Percentiles rank a stretch among this genome's conserved stretches.
These are phyloP conservation scores for Sceloporus undulatus DNA, from an alignment of 2,113 vertebrate genomes.

Conservation along the genomic window DNA sequence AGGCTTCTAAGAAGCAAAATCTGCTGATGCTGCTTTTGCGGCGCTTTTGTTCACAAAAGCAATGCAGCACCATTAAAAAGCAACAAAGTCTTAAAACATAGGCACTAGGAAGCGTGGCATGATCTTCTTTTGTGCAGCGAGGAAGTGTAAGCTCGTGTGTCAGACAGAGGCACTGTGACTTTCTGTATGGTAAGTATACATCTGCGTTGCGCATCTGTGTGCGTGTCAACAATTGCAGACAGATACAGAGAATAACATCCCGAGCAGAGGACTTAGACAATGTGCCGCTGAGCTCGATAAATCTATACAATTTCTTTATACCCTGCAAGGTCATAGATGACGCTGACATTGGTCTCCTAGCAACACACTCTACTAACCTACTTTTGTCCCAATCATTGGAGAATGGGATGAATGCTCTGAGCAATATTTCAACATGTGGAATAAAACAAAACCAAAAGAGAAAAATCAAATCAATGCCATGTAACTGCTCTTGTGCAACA, in stretches of 20 bases:
- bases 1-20: conserved; percentile 66
- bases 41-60: conserved; percentile 68
- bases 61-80: conserved; percentile 60
- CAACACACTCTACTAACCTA: conserved; percentile 86
- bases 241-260: conserved; percentile 77
- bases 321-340: conserved; percentile 85
- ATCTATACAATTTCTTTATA: conserved; percentile 82
- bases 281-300: conserved; percentile 80
- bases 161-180: conserved; percentile 17
- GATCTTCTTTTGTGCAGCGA: conserved; percentile 34
- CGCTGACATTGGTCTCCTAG: conserved; percentile 84
- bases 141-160: conserved; percentile 33
- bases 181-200: background rate
- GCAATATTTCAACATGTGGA: conserved; percentile 77
- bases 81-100: conserved; percentile 65
- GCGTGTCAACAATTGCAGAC: conserved; percentile 60
- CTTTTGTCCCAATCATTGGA: conserved; percentile 84
- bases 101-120: conserved; percentile 62
- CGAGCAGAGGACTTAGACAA: conserved; percentile 76
- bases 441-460: background rate
- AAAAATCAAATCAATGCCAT: conserved; percentile 72
- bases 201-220: conserved; percentile 36
- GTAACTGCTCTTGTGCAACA: conserved; percentile 68
- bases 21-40: conserved; percentile 73
- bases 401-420: conserved; percentile 82